Percentiles rank a stretch among this genome's conserved stretches.
Evolutionary conservation across 2,113 vertebrate species (phyloP).

Genomic region (Nansenia antarctica): DNA sequence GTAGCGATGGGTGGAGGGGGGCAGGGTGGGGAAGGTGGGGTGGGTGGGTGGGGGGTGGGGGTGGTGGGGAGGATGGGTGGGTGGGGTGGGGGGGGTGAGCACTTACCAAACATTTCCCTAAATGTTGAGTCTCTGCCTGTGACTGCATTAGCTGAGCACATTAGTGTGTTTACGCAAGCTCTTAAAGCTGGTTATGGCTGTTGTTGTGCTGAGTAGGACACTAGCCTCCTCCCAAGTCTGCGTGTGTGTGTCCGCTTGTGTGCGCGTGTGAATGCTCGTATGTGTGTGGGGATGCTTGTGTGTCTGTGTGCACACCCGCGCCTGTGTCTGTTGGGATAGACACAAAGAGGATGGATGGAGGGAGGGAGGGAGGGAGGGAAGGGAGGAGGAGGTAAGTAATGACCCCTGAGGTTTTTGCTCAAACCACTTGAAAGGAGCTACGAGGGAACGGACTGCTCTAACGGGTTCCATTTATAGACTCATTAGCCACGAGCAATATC

Average conservation of each 20-base stretch:
- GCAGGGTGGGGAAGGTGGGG: not conserved
- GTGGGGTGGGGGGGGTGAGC: conserved; percentile 19
- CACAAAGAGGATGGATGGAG: conserved; percentile 4
- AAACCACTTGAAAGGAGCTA: not conserved
- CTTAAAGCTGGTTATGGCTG: conserved; percentile 27
- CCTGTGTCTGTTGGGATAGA: too few relatives aligned
- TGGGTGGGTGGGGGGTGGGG: not conserved
- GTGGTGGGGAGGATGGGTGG: not conserved
- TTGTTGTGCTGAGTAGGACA: conserved; percentile 1
- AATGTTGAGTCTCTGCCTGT: conserved; percentile 13
- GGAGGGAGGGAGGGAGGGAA: not conserved
- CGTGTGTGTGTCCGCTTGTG: not conserved
- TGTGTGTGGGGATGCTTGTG: not conserved
- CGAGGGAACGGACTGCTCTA: not conserved
- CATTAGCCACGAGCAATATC: not conserved
- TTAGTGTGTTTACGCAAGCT: conserved; percentile 47
- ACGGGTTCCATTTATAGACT: not conserved
- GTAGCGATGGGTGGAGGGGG: not conserved
- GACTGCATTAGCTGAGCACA: conserved; percentile 40
- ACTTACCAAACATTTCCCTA: conserved; percentile 52
- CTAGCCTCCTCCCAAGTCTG: not conserved
- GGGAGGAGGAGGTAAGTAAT: not conserved
- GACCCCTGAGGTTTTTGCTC: not conserved
- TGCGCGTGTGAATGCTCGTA: not conserved
- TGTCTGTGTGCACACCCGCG: too few relatives aligned